phyloP scores from a whole-genome alignment of 2,113 vertebrate species.

The Sturnus vulgaris region DNA sequence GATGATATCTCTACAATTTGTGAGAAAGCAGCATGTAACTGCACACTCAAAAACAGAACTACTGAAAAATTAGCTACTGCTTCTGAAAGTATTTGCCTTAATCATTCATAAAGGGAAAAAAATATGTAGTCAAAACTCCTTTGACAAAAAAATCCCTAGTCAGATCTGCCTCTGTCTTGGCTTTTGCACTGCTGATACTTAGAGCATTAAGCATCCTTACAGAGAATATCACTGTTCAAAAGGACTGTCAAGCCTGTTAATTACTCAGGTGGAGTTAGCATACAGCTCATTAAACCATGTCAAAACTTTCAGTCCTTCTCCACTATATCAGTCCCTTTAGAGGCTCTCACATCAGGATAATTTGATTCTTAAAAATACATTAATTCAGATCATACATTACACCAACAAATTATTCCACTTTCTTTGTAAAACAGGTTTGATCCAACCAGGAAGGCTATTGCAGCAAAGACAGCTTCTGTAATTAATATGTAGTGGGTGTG shows the following conservation, averaged over 20 bases:
- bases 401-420: slow-evolving; percentile 68
- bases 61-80: neutral
- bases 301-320: slow-evolving; percentile 65
- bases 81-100: neutral
- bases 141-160: slow-evolving; percentile 38
- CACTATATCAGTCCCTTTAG: slow-evolving; percentile 57
- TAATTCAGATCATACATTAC: slow-evolving; percentile 74
- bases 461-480: slow-evolving; percentile 33
- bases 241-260: slow-evolving; percentile 70
- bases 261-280: slow-evolving; percentile 69
- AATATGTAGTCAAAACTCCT: neutral
- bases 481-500: slow-evolving; percentile 50
- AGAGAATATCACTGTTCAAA: slow-evolving; percentile 59
- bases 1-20: neutral
- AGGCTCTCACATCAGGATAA: slow-evolving; percentile 62
- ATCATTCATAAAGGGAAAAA: neutral
- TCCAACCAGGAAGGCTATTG: slow-evolving; percentile 40
- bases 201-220: slow-evolving; percentile 47
- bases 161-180: slow-evolving; percentile 34
- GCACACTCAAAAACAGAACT: neutral
- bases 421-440: slow-evolving; percentile 62
- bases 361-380: slow-evolving; percentile 70
- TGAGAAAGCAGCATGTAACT: neutral
- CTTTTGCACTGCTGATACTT: slow-evolving; percentile 25
- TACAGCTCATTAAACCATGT: slow-evolving; percentile 71